phyloP scores from a whole-genome alignment of 30 jellyfish, hydroid and myxozoan species.

The Nemopilema nomurai region DNA sequence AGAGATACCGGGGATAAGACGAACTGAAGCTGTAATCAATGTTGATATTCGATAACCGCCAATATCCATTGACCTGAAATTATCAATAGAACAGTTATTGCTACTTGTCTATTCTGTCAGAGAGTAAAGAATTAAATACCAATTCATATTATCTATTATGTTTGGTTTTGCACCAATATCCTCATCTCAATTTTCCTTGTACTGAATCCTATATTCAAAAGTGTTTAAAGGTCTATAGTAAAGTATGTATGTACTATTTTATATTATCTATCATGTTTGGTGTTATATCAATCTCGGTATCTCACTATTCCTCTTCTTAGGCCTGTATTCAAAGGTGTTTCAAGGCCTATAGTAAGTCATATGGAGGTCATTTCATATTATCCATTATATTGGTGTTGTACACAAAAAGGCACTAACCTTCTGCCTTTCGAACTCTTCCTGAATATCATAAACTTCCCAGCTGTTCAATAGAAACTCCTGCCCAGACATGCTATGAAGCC shows the following conservation, averaged over 20 bases:
- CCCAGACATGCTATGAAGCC: slow-evolving; percentile 42
- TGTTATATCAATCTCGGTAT: too few species aligned
- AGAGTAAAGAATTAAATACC: too few species aligned
- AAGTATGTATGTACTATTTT: too few species aligned
- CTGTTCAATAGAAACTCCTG: slow-evolving; percentile 74
- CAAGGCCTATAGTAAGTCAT: not conserved
- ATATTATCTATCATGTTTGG: too few species aligned
- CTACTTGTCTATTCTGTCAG: not conserved
- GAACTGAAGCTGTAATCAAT: slow-evolving; percentile 64
- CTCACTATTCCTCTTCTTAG: too few species aligned
- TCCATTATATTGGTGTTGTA: not conserved
- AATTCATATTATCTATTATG: too few species aligned
- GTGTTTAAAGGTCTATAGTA: too few species aligned
- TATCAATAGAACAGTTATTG: not conserved
- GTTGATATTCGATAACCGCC: slow-evolving; percentile 75
- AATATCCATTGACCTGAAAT: slow-evolving; percentile 50
- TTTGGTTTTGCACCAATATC: too few species aligned
- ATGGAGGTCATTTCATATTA: not conserved
- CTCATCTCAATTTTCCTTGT: too few species aligned
- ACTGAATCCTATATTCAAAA: too few species aligned
- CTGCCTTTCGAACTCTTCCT: slow-evolving; percentile 79
- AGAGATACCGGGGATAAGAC: slow-evolving; percentile 77
- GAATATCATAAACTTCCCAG: slow-evolving; percentile 73
- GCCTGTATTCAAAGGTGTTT: too few species aligned
- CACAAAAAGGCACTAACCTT: slow-evolving; percentile 35